Evolutionary conservation across 2,113 vertebrate species (phyloP).

Genomic region (Marcusenius ussheri): DNA sequence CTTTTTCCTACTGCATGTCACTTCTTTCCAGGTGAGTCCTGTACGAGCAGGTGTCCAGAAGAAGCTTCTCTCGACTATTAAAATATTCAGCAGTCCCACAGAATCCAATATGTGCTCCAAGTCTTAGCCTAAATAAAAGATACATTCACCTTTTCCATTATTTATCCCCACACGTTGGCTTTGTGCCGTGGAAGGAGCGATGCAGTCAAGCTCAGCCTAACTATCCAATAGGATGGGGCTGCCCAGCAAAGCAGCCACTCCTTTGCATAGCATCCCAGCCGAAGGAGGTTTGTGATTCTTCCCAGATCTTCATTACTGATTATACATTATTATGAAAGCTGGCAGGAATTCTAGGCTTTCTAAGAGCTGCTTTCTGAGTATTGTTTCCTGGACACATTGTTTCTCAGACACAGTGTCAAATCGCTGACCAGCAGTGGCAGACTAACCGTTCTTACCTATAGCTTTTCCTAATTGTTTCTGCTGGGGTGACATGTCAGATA

Average conservation of each 20-base stretch:
- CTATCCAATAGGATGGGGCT: not conserved
- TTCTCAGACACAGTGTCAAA: not conserved
- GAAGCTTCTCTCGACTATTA: not conserved
- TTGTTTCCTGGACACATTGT: not conserved
- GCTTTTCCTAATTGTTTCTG: not conserved
- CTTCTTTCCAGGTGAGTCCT: not conserved
- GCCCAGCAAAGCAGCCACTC: not conserved
- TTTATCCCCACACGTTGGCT: not conserved
- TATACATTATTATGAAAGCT: not conserved
- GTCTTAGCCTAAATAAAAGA: not conserved
- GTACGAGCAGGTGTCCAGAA: not conserved
- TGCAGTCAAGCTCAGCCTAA: not conserved
- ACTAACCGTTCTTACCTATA: not conserved
- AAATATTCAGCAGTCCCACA: not conserved
- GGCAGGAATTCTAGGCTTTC: not conserved
- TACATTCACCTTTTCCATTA: conserved; percentile 6
- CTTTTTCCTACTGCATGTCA: no score
- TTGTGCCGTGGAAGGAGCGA: not conserved
- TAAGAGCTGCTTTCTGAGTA: not conserved
- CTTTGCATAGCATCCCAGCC: not conserved
- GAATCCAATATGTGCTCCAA: not conserved
- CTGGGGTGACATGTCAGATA: not conserved
- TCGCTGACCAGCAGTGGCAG: not conserved
- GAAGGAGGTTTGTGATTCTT: not conserved
- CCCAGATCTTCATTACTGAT: not conserved